Conservation (phyloP, 1,140 invertebrate genomes). For the Drosophila ananassae region DNA sequence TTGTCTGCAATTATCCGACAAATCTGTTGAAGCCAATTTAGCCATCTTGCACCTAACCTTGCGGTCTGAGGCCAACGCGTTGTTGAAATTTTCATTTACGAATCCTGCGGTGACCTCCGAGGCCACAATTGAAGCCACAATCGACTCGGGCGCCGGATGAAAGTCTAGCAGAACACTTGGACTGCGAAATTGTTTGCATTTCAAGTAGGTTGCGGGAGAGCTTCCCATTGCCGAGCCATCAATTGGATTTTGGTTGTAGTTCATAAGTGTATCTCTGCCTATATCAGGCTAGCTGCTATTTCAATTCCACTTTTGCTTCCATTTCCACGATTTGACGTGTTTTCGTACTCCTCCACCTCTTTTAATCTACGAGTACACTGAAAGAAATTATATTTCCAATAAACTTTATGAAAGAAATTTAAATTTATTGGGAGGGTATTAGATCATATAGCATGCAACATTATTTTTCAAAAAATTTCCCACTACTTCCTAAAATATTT, state of each 20-base stretch:
- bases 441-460: no score
- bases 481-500: background rate
- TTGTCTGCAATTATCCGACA: background rate
- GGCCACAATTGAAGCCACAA: slow-evolving; percentile 51
- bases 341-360: slow-evolving; percentile 2
- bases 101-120: slow-evolving; percentile 39
- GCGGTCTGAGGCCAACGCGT: slow-evolving; percentile 23
- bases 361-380: slow-evolving; percentile 33
- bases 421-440: no score
- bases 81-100: slow-evolving; percentile 46
- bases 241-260: slow-evolving; percentile 58
- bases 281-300: slow-evolving; percentile 16
- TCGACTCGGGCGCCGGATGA: slow-evolving; percentile 23
- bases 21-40: background rate
- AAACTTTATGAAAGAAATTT: background rate
- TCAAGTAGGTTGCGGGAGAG: slow-evolving; percentile 16
- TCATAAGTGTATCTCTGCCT: slow-evolving; percentile 47
- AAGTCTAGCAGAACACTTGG: slow-evolving; percentile 34
- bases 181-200: slow-evolving; percentile 52
- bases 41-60: background rate
- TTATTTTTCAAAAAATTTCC: background rate
- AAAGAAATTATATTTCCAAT: background rate
- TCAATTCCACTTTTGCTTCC: slow-evolving; percentile 8
- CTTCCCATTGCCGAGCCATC: slow-evolving; percentile 33
- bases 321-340: background rate